Percentiles rank a stretch among this genome's conserved stretches.
Conservation (phyloP, 2,888 invertebrate genomes). For the Vesta saturnalis region DNA sequence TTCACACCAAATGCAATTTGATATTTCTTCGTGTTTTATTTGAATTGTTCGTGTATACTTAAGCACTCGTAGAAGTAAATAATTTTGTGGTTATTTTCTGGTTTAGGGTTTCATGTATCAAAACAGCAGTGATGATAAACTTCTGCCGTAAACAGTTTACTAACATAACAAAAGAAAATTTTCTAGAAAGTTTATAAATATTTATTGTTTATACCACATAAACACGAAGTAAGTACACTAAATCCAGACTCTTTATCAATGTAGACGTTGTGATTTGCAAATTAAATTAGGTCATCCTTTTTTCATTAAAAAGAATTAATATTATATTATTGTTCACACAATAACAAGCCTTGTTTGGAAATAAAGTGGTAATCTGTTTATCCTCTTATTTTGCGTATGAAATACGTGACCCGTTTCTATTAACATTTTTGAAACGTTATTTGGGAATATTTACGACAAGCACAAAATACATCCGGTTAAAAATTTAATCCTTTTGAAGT, state of each 20-base stretch:
- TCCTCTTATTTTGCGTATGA: conserved; percentile 1
- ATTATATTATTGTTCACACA: not conserved
- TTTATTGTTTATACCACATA: not conserved
- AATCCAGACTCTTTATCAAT: not conserved
- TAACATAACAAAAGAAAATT: no score
- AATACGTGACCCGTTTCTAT: conserved; percentile 1
- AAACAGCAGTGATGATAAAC: no score
- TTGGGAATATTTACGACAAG: not conserved
- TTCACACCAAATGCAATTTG: no score
- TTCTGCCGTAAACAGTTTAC: no score
- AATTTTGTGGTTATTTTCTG: no score
- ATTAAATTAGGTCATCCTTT: conserved; percentile 1
- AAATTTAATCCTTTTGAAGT: conserved; percentile 1
- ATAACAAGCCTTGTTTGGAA: not conserved
- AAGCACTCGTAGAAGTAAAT: no score
- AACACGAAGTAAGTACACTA: not conserved
- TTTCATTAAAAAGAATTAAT: not conserved
- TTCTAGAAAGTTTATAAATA: no score
- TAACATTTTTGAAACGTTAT: conserved; percentile 1
- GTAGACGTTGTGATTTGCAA: not conserved
- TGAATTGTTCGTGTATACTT: no score
- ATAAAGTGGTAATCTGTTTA: conserved; percentile 1
- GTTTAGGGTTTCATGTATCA: no score
- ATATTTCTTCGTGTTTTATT: no score
- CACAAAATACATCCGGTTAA: not conserved